phyloP scores from a whole-genome alignment of 2,113 vertebrate genomes.

The Ariopsis seemanni region DNA sequence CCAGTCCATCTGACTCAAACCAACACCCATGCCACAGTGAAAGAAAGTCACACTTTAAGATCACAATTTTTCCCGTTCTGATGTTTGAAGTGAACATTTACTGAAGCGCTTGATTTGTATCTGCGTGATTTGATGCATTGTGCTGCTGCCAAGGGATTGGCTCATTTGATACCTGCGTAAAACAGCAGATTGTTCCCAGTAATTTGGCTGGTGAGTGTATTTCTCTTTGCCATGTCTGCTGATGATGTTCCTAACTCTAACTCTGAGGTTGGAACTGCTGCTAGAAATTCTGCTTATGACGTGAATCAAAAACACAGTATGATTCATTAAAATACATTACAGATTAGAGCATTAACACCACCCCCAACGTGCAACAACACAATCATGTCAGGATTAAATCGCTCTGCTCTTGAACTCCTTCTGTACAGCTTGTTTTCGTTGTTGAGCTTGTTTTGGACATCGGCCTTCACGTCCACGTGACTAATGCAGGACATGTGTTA shows the following conservation, averaged over 20 bases:
- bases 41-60: no score
- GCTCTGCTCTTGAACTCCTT: not conserved
- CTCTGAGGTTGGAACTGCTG: not conserved
- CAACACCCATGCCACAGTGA: no score
- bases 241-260: not conserved
- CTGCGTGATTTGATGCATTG: no score
- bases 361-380: not conserved
- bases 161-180: no score
- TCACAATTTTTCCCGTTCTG: no score
- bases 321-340: not conserved
- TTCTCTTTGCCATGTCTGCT: not conserved
- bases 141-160: no score
- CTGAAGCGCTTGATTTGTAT: no score
- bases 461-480: not conserved
- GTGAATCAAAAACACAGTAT: no score
- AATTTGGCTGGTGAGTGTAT: no score
- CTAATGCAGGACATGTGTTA: constrained; percentile 8
- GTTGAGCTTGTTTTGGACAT: not conserved
- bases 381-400: not conserved
- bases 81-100: no score
- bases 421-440: not conserved
- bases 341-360: not conserved
- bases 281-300: not conserved
- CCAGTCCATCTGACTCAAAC: no score
- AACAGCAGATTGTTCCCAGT: no score